Conservation (phyloP, 2,888 invertebrate genomes). For the Drosophila anomalata region DNA sequence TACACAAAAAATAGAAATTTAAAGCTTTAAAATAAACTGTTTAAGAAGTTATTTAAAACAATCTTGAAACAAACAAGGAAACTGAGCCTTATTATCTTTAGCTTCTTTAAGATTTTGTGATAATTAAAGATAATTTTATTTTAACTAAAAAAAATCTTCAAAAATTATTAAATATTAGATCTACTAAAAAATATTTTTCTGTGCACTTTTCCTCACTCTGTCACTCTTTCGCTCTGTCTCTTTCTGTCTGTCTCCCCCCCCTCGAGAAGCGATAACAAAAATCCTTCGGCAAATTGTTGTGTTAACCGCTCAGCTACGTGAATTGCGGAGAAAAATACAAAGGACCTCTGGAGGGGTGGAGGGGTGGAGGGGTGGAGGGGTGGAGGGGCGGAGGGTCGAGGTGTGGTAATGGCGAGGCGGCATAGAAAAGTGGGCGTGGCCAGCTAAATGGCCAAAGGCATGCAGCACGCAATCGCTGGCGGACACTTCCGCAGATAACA, state of each 20-base stretch:
- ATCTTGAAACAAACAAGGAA: too few species aligned
- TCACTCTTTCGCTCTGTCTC: background rate
- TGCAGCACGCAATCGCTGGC: conserved; percentile 36
- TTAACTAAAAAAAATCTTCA: too few species aligned
- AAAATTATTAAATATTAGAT: too few species aligned
- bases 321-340: conserved; percentile 6
- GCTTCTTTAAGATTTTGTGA: too few species aligned
- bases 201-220: background rate
- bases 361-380: background rate
- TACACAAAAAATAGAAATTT: too few species aligned
- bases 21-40: too few species aligned
- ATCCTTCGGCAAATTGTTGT: conserved; percentile 54
- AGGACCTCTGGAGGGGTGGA: background rate
- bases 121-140: too few species aligned
- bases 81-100: too few species aligned
- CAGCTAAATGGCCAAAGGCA: conserved; percentile 30
- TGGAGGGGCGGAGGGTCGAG: background rate
- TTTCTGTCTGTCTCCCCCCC: background rate
- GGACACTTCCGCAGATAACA: conserved; percentile 40
- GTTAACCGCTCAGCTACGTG: conserved; percentile 41
- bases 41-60: too few species aligned
- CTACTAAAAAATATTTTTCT: background rate
- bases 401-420: background rate
- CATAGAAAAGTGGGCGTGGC: conserved; percentile 20
- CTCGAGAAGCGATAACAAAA: conserved; percentile 34